Percentiles rank a stretch among this genome's conserved stretches.
phyloP scores from a whole-genome alignment of 2,113 vertebrate genomes.

The Steatornis caripensis region DNA sequence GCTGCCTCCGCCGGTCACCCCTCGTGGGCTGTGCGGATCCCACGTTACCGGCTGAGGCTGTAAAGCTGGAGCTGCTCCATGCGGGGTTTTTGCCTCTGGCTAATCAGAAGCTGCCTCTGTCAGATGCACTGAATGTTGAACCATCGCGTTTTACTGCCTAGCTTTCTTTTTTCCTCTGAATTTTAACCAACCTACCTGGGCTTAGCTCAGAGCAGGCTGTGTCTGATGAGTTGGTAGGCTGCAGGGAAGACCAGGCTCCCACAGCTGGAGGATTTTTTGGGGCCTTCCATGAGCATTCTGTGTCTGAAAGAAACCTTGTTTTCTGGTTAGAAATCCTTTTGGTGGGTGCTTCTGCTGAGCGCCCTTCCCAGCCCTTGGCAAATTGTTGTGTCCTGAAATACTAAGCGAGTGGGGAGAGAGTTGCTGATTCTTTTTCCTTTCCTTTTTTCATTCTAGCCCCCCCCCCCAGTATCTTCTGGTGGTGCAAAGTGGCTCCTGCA shows the following conservation, averaged over 20 bases:
- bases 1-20: not conserved
- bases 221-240: not conserved
- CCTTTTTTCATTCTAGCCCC: fast-evolving
- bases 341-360: not conserved
- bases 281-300: not conserved
- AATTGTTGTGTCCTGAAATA: not conserved
- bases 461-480: fast-evolving
- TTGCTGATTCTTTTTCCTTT: not conserved
- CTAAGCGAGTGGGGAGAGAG: too few relatives aligned
- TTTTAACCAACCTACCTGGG: not conserved
- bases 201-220: not conserved
- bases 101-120: not conserved
- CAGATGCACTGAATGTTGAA: not conserved
- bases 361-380: not conserved
- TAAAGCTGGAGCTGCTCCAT: not conserved
- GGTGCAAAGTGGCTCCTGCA: not conserved
- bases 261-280: not conserved
- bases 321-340: not conserved
- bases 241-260: not conserved
- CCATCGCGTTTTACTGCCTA: not conserved
- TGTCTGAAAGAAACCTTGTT: not conserved
- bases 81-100: not conserved
- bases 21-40: not conserved
- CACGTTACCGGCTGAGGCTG: not conserved
- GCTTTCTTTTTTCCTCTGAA: not conserved